phyloP scores from a whole-genome alignment of 2,113 vertebrate species.

The Malaclemys terrapin region DNA sequence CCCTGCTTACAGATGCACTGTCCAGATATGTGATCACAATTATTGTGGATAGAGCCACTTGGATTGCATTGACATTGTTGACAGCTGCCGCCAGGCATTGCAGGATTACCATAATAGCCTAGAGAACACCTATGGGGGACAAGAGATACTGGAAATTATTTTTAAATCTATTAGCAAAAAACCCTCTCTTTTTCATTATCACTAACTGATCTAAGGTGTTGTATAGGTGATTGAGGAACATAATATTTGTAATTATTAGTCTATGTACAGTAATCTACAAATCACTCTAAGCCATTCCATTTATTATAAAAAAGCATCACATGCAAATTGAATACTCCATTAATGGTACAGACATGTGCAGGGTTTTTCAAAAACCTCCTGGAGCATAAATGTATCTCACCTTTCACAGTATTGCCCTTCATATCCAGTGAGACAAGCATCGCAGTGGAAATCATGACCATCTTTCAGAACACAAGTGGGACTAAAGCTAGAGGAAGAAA shows the following conservation, averaged over 20 bases:
- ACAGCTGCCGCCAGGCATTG: conserved; percentile 77
- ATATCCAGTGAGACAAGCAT: conserved; percentile 88
- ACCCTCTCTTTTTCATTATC: neutral
- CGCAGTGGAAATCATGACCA: conserved; percentile 84
- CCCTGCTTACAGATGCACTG: conserved; percentile 88
- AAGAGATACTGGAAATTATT: neutral
- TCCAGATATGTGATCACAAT: conserved; percentile 84
- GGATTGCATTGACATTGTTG: conserved; percentile 82
- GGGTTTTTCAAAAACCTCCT: neutral
- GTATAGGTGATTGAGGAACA: neutral
- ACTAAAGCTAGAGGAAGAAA: conserved; percentile 88
- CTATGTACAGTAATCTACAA: neutral
- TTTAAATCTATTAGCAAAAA: neutral
- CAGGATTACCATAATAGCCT: conserved; percentile 90
- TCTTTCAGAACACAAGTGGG: conserved; percentile 88
- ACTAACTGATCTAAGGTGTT: neutral
- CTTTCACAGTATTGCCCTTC: conserved; percentile 94
- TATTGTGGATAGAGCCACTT: conserved; percentile 79
- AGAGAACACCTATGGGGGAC: conserved; percentile 84
- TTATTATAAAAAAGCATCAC: neutral
- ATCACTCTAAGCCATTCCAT: neutral
- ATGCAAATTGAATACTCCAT: neutral
- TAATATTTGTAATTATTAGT: neutral
- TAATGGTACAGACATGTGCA: rapidly evolving
- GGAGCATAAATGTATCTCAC: conserved; percentile 62